phyloP scores from a whole-genome alignment of 2,888 invertebrate genomes.

The Eilema griseolum region DNA sequence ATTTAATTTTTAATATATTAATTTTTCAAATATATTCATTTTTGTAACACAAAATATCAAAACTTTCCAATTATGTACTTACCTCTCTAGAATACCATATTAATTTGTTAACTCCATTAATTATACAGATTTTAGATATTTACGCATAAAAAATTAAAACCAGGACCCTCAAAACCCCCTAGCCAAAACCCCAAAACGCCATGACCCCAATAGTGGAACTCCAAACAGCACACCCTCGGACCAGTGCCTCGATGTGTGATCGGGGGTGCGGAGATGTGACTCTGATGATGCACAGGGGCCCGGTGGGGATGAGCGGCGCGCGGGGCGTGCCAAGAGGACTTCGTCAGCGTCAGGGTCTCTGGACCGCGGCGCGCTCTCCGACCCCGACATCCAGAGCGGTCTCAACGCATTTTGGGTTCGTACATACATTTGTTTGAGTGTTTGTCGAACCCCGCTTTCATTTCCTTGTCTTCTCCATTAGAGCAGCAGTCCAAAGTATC shows the following conservation, averaged over 20 bases:
- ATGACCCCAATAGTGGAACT: slow-evolving; percentile 11
- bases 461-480: neutral
- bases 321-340: slow-evolving; percentile 72
- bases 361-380: slow-evolving; percentile 78
- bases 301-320: slow-evolving; percentile 64
- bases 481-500: neutral
- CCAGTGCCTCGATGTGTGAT: slow-evolving; percentile 60
- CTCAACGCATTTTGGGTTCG: slow-evolving; percentile 81
- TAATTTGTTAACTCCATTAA: neutral
- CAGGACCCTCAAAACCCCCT: neutral
- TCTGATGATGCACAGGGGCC: slow-evolving; percentile 60
- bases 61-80: too few species aligned
- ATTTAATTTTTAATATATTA: neutral
- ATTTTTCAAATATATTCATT: neutral
- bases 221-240: slow-evolving; percentile 31
- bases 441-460: slow-evolving; percentile 37
- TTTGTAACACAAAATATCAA: neutral
- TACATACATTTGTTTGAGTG: slow-evolving; percentile 49
- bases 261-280: slow-evolving; percentile 55
- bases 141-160: neutral
- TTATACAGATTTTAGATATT: neutral
- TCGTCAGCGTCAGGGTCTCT: slow-evolving; percentile 69
- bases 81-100: neutral
- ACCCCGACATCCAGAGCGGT: slow-evolving; percentile 78
- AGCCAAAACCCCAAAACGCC: neutral